These are phyloP conservation scores for Xanthorhoe designata DNA, from an alignment of 2,888 invertebrate genomes.

Conservation along the genomic window DNA sequence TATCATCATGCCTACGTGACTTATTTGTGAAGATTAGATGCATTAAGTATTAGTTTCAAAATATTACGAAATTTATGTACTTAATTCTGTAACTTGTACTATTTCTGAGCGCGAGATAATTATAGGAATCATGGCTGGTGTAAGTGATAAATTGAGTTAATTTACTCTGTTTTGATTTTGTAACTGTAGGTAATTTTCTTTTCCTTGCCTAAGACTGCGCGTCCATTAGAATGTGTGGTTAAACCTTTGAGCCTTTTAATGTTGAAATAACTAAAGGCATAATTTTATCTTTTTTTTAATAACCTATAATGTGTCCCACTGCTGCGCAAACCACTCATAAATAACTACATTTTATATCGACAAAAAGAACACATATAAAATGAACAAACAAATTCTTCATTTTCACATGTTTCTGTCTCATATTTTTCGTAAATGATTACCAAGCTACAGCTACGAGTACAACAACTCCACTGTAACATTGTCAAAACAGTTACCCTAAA, in stretches of 20 bases:
- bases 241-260: neutral
- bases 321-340: no score
- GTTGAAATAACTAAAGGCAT: no score
- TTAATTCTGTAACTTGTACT: no score
- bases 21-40: constrained; percentile 29
- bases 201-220: neutral
- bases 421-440: neutral
- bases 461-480: constrained; percentile 1
- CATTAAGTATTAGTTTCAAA: constrained; percentile 27
- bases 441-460: neutral
- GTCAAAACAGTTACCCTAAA: constrained; percentile 23
- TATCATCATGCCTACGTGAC: constrained; percentile 31
- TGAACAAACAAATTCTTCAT: no score
- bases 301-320: no score
- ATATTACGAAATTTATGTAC: constrained; percentile 27
- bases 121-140: constrained; percentile 26
- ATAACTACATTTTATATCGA: no score
- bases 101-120: constrained; percentile 31
- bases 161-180: constrained; percentile 14
- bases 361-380: no score
- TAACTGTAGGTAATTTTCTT: neutral
- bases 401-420: no score
- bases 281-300: no score
- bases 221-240: neutral
- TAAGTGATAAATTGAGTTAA: constrained; percentile 24